Base-by-base conservation (phyloP, 1,140 invertebrate genomes). In the Galleria mellonella region DNA sequence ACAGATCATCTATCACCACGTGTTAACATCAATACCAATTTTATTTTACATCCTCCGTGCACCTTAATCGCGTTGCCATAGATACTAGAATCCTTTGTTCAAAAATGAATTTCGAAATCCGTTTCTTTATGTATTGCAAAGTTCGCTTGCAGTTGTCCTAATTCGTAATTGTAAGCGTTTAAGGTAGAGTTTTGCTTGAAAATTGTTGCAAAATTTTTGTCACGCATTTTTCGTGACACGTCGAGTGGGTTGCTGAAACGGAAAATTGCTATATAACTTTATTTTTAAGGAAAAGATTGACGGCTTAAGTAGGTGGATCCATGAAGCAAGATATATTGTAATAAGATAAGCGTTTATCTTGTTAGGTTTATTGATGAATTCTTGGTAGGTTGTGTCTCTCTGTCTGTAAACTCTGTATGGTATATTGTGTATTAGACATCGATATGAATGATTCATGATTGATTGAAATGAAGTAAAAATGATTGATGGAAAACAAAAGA, bases 251-350 rank as follows among this genome's bases (percentile, higher is more conserved):
- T 70, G 70, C 39, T 54, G 70, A 72, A 64, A 74, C 68, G 73
- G 72, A 74, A 83, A 83, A 83, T 83, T 79, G 75, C 54, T 55
- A 52, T 61, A 69, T 83, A 77, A 83, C 75, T 79, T 75, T 72
- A 79, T 82, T 82, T 82, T 72, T 66, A 48, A 62, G 62, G 43
- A 54, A 47, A 62, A 69, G 73, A 79, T 83, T 77, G 73, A 78
- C 69, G 66, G 67, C 40, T 68, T 68, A 71, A 72, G 63, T 65
- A 58, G 61, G 55, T 54, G 62, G n/a, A 47, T 47, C 54, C 53
- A 43, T 48, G 55, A 42, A 35, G 35, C 44, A 47, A 35, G 56
- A 69, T 74, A 69, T 69, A 62, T 72, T 55, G 57, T 61, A 39
- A 47, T 38, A 11, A 11, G 37, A 47, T 47, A 37, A 37, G 35